These are phyloP conservation scores for Morelia viridis DNA, from an alignment of 2,797 vertebrate species.

Conservation along the genomic window DNA sequence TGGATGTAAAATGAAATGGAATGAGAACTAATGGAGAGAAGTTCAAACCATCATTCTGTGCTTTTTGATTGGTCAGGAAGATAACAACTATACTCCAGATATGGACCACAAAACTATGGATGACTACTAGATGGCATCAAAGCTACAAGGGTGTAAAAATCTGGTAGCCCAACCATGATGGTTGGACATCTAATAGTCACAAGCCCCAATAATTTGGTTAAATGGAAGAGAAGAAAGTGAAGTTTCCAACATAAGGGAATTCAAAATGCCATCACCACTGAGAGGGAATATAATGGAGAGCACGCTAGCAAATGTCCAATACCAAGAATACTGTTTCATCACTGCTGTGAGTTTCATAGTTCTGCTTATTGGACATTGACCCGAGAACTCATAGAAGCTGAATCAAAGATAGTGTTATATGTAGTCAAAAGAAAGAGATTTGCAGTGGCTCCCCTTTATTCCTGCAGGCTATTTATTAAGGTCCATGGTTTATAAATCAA, in stretches of 20 bases:
- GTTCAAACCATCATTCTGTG: not conserved
- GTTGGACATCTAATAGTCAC: not conserved
- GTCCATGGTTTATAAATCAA: conserved; percentile 15
- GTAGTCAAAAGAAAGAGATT: not conserved
- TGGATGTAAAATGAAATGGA: not conserved
- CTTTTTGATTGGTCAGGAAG: not conserved
- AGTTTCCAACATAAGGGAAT: not conserved
- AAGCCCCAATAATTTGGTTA: not conserved
- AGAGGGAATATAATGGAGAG: not conserved
- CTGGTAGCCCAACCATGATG: not conserved
- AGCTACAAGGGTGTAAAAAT: not conserved
- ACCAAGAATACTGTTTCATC: not conserved
- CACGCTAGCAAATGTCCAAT: not conserved
- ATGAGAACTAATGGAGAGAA: not conserved
- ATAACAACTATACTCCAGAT: not conserved
- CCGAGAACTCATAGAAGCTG: not conserved
- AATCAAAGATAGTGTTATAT: not conserved
- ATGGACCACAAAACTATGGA: not conserved
- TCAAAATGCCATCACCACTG: not conserved
- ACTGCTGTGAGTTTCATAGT: not conserved
- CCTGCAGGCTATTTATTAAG: not conserved
- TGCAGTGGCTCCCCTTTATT: not conserved
- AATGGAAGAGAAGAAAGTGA: not conserved
- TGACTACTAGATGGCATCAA: not conserved
- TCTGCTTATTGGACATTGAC: not conserved